These are phyloP conservation scores for Standfussiana lucernea DNA, from an alignment of 2,888 invertebrate species.

Conservation along the genomic window DNA sequence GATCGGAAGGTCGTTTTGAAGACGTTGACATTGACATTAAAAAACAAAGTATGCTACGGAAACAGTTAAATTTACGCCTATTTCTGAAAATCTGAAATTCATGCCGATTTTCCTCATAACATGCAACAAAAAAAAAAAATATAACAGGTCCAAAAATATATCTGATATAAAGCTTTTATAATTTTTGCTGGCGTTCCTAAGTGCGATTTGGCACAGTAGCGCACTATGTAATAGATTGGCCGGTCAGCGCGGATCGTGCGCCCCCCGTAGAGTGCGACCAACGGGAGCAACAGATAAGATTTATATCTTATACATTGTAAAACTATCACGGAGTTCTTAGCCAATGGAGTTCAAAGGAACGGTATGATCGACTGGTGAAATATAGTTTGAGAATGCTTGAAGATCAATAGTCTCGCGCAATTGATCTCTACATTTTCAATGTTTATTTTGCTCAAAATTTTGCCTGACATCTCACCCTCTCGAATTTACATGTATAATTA, in stretches of 20 bases:
- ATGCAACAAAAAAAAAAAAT: constrained; percentile 4
- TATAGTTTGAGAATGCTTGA: not conserved
- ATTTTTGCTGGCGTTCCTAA: constrained; percentile 14
- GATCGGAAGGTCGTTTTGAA: not conserved
- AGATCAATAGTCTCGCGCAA: not conserved
- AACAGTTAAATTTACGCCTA: not conserved
- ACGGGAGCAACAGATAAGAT: constrained; percentile 62
- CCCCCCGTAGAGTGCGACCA: constrained; percentile 64
- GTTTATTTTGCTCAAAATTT: not conserved
- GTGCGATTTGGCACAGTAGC: constrained; percentile 60
- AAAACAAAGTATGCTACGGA: not conserved
- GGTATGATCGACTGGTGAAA: constrained; percentile 3
- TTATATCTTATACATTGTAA: constrained; percentile 49
- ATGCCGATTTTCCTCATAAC: constrained; percentile 10
- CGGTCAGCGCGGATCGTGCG: constrained; percentile 43
- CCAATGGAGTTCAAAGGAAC: constrained; percentile 21
- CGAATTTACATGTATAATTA: not conserved
- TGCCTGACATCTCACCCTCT: not conserved
- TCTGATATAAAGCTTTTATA: not conserved
- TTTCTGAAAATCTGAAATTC: constrained; percentile 9
- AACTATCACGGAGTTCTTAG: constrained; percentile 11
- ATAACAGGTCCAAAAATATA: not conserved
- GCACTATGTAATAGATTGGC: constrained; percentile 54
- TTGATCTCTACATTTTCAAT: not conserved
- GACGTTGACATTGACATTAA: not conserved